Base-by-base conservation (phyloP, 2,797 vertebrate species). In the Pitangus sulphuratus region DNA sequence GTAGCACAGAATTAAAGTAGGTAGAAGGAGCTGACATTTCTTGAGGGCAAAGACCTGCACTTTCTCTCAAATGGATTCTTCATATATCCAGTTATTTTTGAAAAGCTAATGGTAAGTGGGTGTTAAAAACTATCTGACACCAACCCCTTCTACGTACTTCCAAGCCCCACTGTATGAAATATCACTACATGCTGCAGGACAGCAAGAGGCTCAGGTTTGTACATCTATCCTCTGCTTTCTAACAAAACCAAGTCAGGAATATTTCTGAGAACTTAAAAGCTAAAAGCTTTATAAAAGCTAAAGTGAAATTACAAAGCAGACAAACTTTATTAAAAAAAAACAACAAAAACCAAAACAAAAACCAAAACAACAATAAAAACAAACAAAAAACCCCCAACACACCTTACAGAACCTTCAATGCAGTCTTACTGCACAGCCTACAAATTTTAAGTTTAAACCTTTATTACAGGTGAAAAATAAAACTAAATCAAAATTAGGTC, bases 171-270 rank as follows among this genome's bases (percentile, higher is more conserved):
- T 21, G 37, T 25, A 33, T 11, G 48, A 66, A 84, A 21, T 8
- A 65, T 6, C 74, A 74, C 19, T 14, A 33, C 21, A 18, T 11
- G 24, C 5, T 30, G 48, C 45, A 83, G 35, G 26, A 57, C 12
- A 74, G 47, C 1, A 0, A 56, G 50, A 50, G 28, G 35, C 44
- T 42, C 37, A 4, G 15, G 13, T 44, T 48, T 0, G 0, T 11
- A 31, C 48, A 48, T 9, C 7, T 25, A 11, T n/a, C 37, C 31
- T 70, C 64, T n/a, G 31, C 33, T 69, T 61, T 48, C 47, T 64
- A 37, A 50, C 0, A 0, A 61, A 82, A 45, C 28, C 53, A 31
- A 44, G 5, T 17, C 17, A 54, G 45, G 12, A 66, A 25, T 21
- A 57, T 12, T 25, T 33, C 17, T 1, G 9, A 79, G 48, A 35